Percentiles rank a stretch among this genome's conserved stretches.
phyloP scores from a whole-genome alignment of 2,888 invertebrate genomes.

The Lydus trimaculatus region DNA sequence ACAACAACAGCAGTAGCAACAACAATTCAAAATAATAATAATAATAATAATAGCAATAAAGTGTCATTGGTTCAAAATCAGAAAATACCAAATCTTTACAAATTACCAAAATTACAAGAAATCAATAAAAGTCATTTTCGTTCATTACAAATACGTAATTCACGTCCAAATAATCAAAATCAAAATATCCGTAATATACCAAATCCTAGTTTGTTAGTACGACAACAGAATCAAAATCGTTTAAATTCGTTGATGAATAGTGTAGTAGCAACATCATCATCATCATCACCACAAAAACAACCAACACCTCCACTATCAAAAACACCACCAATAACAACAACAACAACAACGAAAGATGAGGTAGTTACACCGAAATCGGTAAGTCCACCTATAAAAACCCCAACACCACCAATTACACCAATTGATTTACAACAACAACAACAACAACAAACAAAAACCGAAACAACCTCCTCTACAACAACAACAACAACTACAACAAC shows the following conservation, averaged over 20 bases:
- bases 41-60: neutral
- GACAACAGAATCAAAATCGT: constrained; percentile 63
- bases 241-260: constrained; percentile 42
- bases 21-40: neutral
- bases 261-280: too few species aligned
- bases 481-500: neutral
- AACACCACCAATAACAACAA: neutral
- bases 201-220: constrained; percentile 68
- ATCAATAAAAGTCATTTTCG: constrained; percentile 57
- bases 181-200: constrained; percentile 70
- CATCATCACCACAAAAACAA: neutral
- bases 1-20: neutral
- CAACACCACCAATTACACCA: neutral
- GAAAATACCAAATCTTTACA: constrained; percentile 47
- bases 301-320: neutral
- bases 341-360: constrained; percentile 13
- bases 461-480: neutral
- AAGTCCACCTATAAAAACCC: neutral
- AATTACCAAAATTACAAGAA: constrained; percentile 61
- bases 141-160: constrained; percentile 49
- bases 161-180: constrained; percentile 64
- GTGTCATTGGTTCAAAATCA: neutral
- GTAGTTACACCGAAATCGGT: constrained; percentile 1
- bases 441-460: neutral
- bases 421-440: neutral